A percentile compares a stretch with the other conserved stretches of the same genome.
These are phyloP conservation scores for Ataeniobius toweri DNA, from an alignment of 2,797 vertebrate species.

Conservation along the genomic window DNA sequence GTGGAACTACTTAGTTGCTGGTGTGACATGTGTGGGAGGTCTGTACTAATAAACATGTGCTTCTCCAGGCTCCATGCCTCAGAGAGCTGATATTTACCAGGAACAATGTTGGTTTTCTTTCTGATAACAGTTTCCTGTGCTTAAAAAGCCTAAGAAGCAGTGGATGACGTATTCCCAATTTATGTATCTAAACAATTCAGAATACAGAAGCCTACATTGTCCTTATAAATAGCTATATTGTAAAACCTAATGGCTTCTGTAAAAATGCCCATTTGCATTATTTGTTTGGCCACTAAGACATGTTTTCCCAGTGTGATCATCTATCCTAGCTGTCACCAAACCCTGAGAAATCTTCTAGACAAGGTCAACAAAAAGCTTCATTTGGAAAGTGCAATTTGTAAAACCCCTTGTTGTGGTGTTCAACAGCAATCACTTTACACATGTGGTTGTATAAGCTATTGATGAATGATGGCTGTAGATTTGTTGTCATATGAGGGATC, in stretches of 20 bases:
- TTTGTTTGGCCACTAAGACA: background rate
- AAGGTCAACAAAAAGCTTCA: background rate
- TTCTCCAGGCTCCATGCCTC: conserved; percentile 21
- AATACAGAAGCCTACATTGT: background rate
- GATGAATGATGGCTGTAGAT: background rate
- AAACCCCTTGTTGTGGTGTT: background rate
- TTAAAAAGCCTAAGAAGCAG: conserved; percentile 20
- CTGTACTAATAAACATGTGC: conserved; percentile 36
- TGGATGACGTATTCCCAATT: background rate
- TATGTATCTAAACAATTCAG: background rate
- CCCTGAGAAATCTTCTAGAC: background rate
- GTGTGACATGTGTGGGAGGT: conserved; percentile 17
- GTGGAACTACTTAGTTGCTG: conserved; percentile 19
- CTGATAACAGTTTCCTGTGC: conserved; percentile 31
- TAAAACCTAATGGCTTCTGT: background rate
- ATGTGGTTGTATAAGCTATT: background rate
- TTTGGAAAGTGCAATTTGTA: background rate
- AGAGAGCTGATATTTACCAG: conserved; percentile 24
- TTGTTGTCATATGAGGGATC: background rate
- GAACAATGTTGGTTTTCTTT: conserved; percentile 23
- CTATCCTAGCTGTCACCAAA: background rate
- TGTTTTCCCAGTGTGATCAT: background rate
- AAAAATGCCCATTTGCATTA: background rate
- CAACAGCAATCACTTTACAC: background rate
- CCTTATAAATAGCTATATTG: background rate